A percentile compares a stretch with the other conserved stretches of the same genome.
Conservation (phyloP, 2,888 invertebrate species). For the Drosophila paramelanica region DNA sequence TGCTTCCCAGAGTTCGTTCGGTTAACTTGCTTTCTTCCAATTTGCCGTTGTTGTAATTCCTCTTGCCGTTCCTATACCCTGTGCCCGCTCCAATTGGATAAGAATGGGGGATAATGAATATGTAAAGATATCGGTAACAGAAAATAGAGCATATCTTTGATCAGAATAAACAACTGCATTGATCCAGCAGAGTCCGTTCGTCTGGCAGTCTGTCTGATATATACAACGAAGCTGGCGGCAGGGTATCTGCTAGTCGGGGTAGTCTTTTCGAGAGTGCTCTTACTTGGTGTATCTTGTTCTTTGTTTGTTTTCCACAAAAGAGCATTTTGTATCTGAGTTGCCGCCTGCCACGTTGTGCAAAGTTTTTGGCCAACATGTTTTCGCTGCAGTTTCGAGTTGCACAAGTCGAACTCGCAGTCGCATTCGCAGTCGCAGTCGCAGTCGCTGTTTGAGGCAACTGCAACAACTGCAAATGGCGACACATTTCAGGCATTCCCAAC, state of each 20-base stretch:
- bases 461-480: conserved; percentile 66
- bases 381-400: conserved; percentile 48
- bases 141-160: too few species aligned
- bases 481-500: conserved; percentile 73
- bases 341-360: conserved; percentile 69
- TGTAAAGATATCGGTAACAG: too few species aligned
- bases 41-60: conserved; percentile 10
- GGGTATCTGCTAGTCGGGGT: background rate
- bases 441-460: conserved; percentile 23
- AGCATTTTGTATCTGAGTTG: conserved; percentile 70
- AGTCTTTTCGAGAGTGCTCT: background rate
- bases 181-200: background rate
- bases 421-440: conserved; percentile 16
- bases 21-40: conserved; percentile 65
- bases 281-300: conserved; percentile 26
- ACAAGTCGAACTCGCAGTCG: conserved; percentile 40
- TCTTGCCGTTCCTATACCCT: conserved; percentile 14
- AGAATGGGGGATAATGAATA: too few species aligned
- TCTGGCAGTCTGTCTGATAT: too few species aligned
- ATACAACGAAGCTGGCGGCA: too few species aligned
- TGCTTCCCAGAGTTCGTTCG: conserved; percentile 56
- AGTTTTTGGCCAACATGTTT: conserved; percentile 64
- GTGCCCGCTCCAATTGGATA: background rate
- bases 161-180: background rate
- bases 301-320: conserved; percentile 67